Evolutionary conservation across 2,797 vertebrate species (phyloP).

Genomic region (Scomberomorus guttatus): DNA sequence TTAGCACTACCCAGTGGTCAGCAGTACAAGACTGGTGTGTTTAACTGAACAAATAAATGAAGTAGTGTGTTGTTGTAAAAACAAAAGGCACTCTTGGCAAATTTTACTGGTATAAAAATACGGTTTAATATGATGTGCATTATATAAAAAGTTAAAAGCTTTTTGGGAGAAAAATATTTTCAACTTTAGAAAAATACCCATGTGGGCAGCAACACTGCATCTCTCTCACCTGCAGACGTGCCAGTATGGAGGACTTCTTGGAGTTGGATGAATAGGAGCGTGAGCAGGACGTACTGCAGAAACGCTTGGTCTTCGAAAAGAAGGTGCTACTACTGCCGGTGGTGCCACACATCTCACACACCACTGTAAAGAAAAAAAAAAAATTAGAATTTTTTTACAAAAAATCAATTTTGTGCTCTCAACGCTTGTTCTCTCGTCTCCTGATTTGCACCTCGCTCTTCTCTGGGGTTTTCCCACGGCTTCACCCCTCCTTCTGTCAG

Average conservation of each 20-base stretch:
- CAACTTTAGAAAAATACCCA: no score
- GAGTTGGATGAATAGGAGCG: slow-evolving; percentile 96
- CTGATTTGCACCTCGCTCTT: slow-evolving; percentile 73
- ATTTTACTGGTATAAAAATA: no score
- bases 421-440: not conserved
- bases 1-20: not conserved
- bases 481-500: slow-evolving; percentile 7
- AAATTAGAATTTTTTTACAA: not conserved
- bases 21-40: not conserved
- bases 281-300: slow-evolving; percentile 95
- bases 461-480: slow-evolving; percentile 54
- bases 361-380: slow-evolving; percentile 78
- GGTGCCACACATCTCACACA: slow-evolving; percentile 96
- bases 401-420: not conserved
- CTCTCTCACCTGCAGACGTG: slow-evolving; percentile 90
- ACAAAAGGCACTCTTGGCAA: no score
- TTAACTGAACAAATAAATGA: no score
- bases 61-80: no score
- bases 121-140: no score
- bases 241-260: slow-evolving; percentile 93
- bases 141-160: no score
- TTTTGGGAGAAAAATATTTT: no score
- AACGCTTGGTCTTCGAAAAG: slow-evolving; percentile 95
- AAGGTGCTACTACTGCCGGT: slow-evolving; percentile 87
- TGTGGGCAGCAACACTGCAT: not conserved